Evolutionary conservation across 2,888 invertebrate species (phyloP), one percentile per base, ranked within the genome.

Genomic region (Hipparchia sbordonii): DNA sequence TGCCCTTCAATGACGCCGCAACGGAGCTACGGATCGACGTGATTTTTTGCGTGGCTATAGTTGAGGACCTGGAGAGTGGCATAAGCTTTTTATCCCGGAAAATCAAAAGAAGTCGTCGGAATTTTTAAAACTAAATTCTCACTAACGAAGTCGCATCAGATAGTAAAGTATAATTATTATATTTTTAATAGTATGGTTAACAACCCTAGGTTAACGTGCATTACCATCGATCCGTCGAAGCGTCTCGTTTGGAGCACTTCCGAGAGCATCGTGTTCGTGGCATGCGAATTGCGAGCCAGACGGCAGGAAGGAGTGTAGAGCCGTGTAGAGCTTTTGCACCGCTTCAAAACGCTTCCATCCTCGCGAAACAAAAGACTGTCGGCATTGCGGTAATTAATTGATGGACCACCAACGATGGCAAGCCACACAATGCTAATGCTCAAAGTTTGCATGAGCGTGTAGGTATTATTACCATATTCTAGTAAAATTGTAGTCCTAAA

Each of bases 341-440:
- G 23, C 23, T 45, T 54, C 67, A 56, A 56, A 39, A 45, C 56
- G 67, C 67, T 67, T 67, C 39, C 67, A 56, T 67, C 56, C 67
- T 33, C 51, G 13, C 33, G 9, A 9, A 67, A 67, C 67, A 67
- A 67, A 67, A 54, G 67, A 67, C 45, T 67, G 54, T 13, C 67
- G 67, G 45, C 51, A 52, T 52, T 45, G n/a, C 46, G 46, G 46
- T 51, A 45, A 5, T 48, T 48, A 56, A 67, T 67, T 56, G 56
- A 67, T 45, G 67, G 67, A 67, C 67, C 67, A 39, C 39, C 39
- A 39, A 39, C 39, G 39, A 39, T 39, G 39, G 5, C 39, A 1
- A 39, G 5, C 39, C 39, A 67, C 67, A 67, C 67, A 56, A 10
- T 23, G 23, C 23, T 23, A 23, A 23, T 23, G 62, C 48, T 23